These are phyloP conservation scores for Asobara japonica DNA, from an alignment of 1,140 invertebrate genomes.

Conservation along the genomic window DNA sequence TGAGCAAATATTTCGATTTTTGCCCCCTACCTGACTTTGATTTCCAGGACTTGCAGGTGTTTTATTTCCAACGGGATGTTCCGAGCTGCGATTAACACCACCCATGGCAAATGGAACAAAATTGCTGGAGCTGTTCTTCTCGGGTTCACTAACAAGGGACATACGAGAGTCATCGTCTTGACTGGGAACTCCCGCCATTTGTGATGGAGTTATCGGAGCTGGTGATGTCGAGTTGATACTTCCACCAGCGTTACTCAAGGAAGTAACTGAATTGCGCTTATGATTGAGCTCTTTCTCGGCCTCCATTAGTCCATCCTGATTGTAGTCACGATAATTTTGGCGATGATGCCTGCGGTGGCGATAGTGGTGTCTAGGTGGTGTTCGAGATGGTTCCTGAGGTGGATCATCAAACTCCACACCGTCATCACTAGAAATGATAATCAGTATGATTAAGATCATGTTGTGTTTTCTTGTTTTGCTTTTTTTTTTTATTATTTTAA, in stretches of 20 bases:
- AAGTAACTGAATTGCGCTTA: conserved; percentile 38
- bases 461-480: too few species aligned
- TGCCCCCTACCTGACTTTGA: conserved; percentile 45
- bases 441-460: too few species aligned
- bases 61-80: conserved; percentile 60
- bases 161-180: conserved; percentile 63
- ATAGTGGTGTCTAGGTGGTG: conserved; percentile 60
- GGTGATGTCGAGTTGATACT: conserved; percentile 29
- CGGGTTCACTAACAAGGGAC: conserved; percentile 62
- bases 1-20: too few species aligned
- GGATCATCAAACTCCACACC: conserved; percentile 59
- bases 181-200: conserved; percentile 36
- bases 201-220: conserved; percentile 22
- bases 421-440: too few species aligned
- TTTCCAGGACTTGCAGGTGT: conserved; percentile 61
- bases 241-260: background rate
- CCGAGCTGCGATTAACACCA: conserved; percentile 45
- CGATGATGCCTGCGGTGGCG: conserved; percentile 63
- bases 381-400: conserved; percentile 55
- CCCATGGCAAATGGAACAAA: conserved; percentile 66
- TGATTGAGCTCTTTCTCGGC: conserved; percentile 50
- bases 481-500: too few species aligned
- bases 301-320: conserved; percentile 55
- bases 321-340: conserved; percentile 62
- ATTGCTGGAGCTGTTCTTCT: conserved; percentile 63